Percentiles rank a stretch among this genome's conserved stretches.
These are phyloP conservation scores for Meganola albula DNA, from an alignment of 2,888 invertebrate species.

Conservation along the genomic window DNA sequence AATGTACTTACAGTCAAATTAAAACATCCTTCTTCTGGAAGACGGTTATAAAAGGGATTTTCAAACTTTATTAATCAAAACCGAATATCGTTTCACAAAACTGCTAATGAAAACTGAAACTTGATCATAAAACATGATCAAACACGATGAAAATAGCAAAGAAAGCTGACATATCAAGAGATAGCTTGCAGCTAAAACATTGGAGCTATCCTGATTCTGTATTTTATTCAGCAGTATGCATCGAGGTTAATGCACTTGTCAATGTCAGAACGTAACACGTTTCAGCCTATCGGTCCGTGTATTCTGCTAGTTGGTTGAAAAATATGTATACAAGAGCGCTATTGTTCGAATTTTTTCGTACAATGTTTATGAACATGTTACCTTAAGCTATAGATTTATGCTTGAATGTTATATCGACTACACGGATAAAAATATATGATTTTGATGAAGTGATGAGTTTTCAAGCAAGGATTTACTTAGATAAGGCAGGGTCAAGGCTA, in stretches of 20 bases:
- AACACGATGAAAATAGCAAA: slow-evolving; percentile 1
- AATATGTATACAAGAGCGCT: slow-evolving; percentile 21
- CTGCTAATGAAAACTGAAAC: too few relatives aligned
- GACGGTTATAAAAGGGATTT: too few relatives aligned
- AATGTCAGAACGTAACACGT: slow-evolving; percentile 31
- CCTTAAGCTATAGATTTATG: too few relatives aligned
- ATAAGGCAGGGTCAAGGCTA: too few relatives aligned
- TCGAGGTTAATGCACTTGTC: slow-evolving; percentile 37
- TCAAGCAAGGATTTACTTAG: too few relatives aligned
- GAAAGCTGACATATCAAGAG: slow-evolving; percentile 3
- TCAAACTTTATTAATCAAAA: too few relatives aligned
- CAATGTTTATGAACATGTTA: slow-evolving; percentile 12
- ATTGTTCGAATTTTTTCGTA: slow-evolving; percentile 25
- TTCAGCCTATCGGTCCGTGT: slow-evolving; percentile 27
- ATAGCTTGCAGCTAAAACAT: slow-evolving; percentile 14
- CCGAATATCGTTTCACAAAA: too few relatives aligned
- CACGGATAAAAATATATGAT: too few relatives aligned
- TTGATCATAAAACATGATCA: background rate
- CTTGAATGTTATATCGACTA: too few relatives aligned
- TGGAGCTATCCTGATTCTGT: slow-evolving; percentile 12
- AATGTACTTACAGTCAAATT: too few relatives aligned
- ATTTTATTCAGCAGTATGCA: slow-evolving; percentile 27
- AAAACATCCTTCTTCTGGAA: too few relatives aligned
- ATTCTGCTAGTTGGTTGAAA: slow-evolving; percentile 23
- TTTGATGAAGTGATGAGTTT: too few relatives aligned